Base-by-base conservation (phyloP, 2,113 vertebrate genomes). In the Cathartes aura region DNA sequence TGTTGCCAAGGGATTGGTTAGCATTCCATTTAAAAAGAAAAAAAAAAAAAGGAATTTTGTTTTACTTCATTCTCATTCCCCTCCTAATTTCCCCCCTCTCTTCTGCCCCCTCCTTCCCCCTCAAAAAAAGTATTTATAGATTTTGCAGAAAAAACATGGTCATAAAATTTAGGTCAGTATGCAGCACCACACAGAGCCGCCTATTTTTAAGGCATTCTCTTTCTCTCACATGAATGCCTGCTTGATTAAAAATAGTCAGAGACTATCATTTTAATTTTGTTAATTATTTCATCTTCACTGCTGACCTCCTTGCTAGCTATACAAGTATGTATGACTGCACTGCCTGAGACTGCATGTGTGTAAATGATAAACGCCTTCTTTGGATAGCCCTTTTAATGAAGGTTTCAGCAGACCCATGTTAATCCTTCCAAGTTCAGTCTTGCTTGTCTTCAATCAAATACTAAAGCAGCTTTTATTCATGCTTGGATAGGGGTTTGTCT, bases 1-100 rank as follows among this genome's bases (percentile, higher is more conserved):
- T 96, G 96, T 95, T 97, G 97, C 96, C 96, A 97, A 87, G 95
- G 97, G 97, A 96, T 97, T 97, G 83, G 96, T 97, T 97, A 98
- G 90, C 97, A 97, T 98, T 98, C 95, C 92, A 92, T 94, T 91
- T 30, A 20, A 52, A 91, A 59, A 42, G 12, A 11, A 45, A 10
- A 18, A 42, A n/a, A 52, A 87, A 85, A 74, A 67, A 85, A 67
- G 43, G 36, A 81, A 84, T 95, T 96, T 92, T 90, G 36, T 82
- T 96, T 95, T 89, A 90, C 45, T 96, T 96, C 78, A 42, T 82
- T 92, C 89, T 97, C 78, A 62, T 90, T 97, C 71, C 53, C 34
- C 16, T 76, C 62, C 86, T 90, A 93, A 63, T 43, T 58, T 85
- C 53, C 17, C 19, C 78, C 56, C n/a, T 17, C 20, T 89, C 55